Conservation (phyloP, 2,113 vertebrate species). For the Procavia capensis region DNA sequence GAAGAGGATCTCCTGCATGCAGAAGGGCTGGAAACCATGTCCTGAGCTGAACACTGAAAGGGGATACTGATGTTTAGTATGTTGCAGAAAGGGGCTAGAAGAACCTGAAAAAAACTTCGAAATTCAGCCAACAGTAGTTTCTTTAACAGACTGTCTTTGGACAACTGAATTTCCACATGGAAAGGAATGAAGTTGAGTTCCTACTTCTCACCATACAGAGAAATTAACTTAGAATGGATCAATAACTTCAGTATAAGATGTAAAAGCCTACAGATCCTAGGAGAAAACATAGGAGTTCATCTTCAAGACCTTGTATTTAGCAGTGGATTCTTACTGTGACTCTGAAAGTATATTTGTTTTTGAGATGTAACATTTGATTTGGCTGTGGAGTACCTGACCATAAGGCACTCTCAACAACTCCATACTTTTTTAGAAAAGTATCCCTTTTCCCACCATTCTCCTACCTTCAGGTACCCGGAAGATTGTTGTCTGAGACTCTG, state of each 20-base stretch:
- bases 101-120: background rate
- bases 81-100: background rate
- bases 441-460: accelerated
- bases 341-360: background rate
- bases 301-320: too few relatives aligned
- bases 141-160: too few relatives aligned
- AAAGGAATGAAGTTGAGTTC: too few relatives aligned
- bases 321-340: too few relatives aligned
- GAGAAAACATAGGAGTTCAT: too few relatives aligned
- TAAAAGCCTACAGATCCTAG: too few relatives aligned
- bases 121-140: background rate
- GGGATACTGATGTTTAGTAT: background rate
- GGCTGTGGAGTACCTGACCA: background rate
- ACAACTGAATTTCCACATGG: too few relatives aligned
- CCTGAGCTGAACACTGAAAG: background rate
- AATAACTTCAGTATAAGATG: too few relatives aligned
- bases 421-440: background rate
- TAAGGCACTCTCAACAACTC: too few relatives aligned
- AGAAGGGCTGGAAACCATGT: background rate
- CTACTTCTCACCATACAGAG: too few relatives aligned
- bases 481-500: background rate
- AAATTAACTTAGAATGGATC: too few relatives aligned
- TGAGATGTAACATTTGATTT: background rate
- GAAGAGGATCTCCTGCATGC: background rate
- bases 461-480: background rate